Percentiles rank a stretch among this genome's conserved stretches.
These are phyloP conservation scores for Ginglymostoma cirratum DNA, from an alignment of 2,113 vertebrate genomes.

Conservation along the genomic window DNA sequence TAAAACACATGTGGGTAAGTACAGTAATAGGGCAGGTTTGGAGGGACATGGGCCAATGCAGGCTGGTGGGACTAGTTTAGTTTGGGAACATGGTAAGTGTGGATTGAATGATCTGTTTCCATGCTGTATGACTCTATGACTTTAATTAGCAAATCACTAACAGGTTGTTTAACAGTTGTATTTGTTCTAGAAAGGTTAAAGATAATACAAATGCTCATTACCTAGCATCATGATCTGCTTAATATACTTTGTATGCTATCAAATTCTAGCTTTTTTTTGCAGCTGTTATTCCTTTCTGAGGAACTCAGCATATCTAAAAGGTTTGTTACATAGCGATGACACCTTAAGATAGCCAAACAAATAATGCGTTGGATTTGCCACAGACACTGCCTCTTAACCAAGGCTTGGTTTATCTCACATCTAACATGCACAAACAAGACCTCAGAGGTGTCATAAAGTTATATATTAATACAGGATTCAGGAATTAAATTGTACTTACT, in stretches of 20 bases:
- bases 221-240: neutral
- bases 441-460: neutral
- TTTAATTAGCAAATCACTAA: neutral
- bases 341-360: neutral
- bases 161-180: neutral
- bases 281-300: neutral
- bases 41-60: no score
- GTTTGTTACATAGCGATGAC: neutral
- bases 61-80: no score
- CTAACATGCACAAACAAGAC: neutral
- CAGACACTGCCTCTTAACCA: neutral
- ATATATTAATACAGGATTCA: neutral
- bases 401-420: neutral
- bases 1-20: no score
- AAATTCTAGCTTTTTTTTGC: neutral
- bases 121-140: neutral
- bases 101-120: no score
- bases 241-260: neutral
- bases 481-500: slow-evolving; percentile 5
- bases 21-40: no score
- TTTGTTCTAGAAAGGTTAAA: neutral
- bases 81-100: no score
- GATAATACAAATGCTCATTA: neutral
- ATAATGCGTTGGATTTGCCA: neutral
- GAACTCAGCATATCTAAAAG: neutral